Evolutionary conservation across 2,888 invertebrate genomes (phyloP), one percentile per base, ranked within the genome.

Genomic region (Pammene fasciana): DNA sequence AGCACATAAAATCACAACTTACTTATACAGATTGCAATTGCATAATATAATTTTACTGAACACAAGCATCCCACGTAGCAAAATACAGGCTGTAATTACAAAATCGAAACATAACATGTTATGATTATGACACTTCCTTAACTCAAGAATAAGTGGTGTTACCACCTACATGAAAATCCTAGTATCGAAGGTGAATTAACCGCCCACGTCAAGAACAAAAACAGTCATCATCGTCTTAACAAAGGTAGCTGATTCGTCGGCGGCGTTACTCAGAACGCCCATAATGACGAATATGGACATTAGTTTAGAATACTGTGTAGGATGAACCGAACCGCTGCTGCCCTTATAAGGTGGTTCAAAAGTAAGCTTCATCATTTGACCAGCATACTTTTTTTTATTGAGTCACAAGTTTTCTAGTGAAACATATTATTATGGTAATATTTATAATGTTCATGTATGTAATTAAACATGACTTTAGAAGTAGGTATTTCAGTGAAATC

Each of bases 211-310:
- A 74, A 72, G 76, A 74, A 80, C 80, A 81, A 86, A 84, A 85
- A 85, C 83, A 85, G 86, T 88, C 89, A 89, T 88, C 88, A 86
- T 72, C 75, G 80, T 82, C 75, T 79, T 86, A 86, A 89, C 90
- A 88, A 90, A 90, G 87, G 87, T 87, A 87, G 83, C 87, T 84
- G 86, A 90, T 91, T 89, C 86, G 90, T 83, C 82, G 85, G 75
- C 80, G 79, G 82, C 78, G 82, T 85, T 85, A 86, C 83, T 85
- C 87, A 87, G 84, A 83, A 87, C 90, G 89, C 87, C 88, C 87
- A 87, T 88, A 82, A 82, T 81, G 85, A 85, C 90, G 79, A 83
- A 88, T 90, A 91, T 88, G 90, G 92, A 88, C 87, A 90, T 91
- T 90, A 84, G 86, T 87, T 83, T 80, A 79, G 82, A 36, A 52